Percentiles rank a stretch among this genome's conserved stretches.
Evolutionary conservation across 2,797 vertebrate genomes (phyloP).

Genomic region (Labeo calbasu): DNA sequence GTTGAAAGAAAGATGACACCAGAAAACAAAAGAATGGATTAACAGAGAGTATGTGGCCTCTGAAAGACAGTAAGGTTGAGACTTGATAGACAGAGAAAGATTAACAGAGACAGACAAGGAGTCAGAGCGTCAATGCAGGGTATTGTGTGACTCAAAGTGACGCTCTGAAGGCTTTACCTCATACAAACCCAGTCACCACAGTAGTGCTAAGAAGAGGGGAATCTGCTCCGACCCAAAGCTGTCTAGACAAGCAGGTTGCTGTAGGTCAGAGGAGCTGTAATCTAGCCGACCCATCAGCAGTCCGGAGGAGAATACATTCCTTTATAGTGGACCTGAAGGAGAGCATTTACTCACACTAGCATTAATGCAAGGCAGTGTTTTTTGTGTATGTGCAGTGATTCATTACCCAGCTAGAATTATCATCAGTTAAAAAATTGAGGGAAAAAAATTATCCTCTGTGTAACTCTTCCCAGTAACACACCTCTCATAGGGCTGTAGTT

Average conservation of each 20-base stretch:
- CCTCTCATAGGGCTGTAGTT: neutral
- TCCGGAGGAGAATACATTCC: conserved; percentile 31
- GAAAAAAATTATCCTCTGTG: neutral
- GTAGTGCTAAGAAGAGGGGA: conserved; percentile 14
- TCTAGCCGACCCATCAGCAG: conserved; percentile 54
- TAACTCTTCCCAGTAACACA: conserved; percentile 5
- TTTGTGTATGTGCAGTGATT: conserved; percentile 12
- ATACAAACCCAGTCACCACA: conserved; percentile 30
- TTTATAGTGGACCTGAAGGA: conserved; percentile 38
- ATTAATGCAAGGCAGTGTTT: conserved; percentile 37
- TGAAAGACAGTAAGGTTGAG: conserved; percentile 30
- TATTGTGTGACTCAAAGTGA: conserved; percentile 46
- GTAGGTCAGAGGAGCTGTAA: conserved; percentile 54
- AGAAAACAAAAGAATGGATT: conserved; percentile 8
- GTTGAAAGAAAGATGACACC: conserved; percentile 21
- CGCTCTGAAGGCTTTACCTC: conserved; percentile 32
- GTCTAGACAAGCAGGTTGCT: conserved; percentile 60
- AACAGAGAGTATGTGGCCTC: neutral
- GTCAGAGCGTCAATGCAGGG: conserved; percentile 26
- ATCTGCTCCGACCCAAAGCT: conserved; percentile 25
- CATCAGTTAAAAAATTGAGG: conserved; percentile 2
- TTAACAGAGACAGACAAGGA: conserved; percentile 38
- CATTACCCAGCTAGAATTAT: conserved; percentile 18
- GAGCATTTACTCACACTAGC: conserved; percentile 29
- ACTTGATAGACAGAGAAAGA: conserved; percentile 30